Base-by-base conservation (phyloP, 2,888 invertebrate species). In the Furcula furcula region DNA sequence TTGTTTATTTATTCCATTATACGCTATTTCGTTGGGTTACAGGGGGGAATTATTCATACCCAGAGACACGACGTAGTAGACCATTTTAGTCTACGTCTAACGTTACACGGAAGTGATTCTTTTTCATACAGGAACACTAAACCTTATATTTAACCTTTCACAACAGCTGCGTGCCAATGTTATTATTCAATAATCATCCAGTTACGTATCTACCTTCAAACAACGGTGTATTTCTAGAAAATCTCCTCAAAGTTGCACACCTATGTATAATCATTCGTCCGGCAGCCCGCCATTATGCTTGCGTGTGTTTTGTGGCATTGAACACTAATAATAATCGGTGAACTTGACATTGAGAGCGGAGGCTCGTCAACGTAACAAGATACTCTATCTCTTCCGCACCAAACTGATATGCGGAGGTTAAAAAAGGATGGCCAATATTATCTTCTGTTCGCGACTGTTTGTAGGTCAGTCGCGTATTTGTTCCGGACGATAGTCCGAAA, bases 271-370 rank as follows among this genome's bases (percentile, higher is more conserved):
- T 65, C 51, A 65, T 62, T 52, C 65, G 66, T 63, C 68, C 66
- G 65, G 59, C 63, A 60, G 51, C 60, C 65, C 64, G 76, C 71
- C 74, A 69, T 69, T 65, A 76, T 71, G 76, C 68, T 81, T 75
- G 75, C 81, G 81, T 84, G 76, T 83, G 76, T 82, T 82, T 74
- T 65, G 80, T 85, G 86, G 87, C 87, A 88, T 87, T 88, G 87
- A 85, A 67, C 72, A 81, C 87, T 86, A 87, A 86, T 86, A 87
- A 85, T 86, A 85, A 86, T 85, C 87, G 83, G 79, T 87, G 88
- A 88, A 88, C 88, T 88, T 88, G 88, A 88, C 88, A 87, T 88
- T 87, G 88, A 86, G 82, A 77, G 61, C 74, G 79, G 82, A 85
- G 86, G 83, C 85, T 88, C 87, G 87, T 88, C 87, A 86, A 80